Evolutionary conservation across 2,888 invertebrate genomes (phyloP), one percentile per base, ranked within the genome.

Genomic region (Empis stercorea): DNA sequence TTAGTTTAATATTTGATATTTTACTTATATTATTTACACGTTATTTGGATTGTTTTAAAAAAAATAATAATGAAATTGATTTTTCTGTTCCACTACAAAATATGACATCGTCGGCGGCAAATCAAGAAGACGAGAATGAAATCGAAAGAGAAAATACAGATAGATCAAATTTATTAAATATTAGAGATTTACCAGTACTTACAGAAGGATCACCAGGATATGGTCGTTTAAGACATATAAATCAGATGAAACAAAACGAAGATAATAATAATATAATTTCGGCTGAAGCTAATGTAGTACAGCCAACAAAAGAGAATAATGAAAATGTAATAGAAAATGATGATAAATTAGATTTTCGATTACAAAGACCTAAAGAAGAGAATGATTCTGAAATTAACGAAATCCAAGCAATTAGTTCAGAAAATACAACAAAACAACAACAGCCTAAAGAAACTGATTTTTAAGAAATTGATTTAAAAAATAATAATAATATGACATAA

Each of bases 1-100:
- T 72, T 2, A 71, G 70, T 13, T 59, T 70, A 1, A 36, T 72
- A 4, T 67, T 74, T 16, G 73, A 75, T 51, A 55, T 70, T 1
- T 45, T 73, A 1, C 71, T 74, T 2, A 73, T 68, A 52, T 59
- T 71, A 41, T 70, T 69, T 44, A 65, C 67, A 6, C 4, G 11
- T 14, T 2, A 27, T 14, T 14, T 40, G 9, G 27, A 40, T 40
- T 40, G 40, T n/a, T 40, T 23, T 40, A 27, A 40, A 23, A 23
- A n/a, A n/a, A 23, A 10, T 4, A 9, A 13, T 3, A n/a, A 23
- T 14, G 10, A 40, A n/a, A 23, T 4, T 40, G 27, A 37, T 37
- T 10, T n/a, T n/a, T 14, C 14, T 10, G 4, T 16, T 14, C 40
- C 40, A 27, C 9, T 40, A 14, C 14, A 23, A 7, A 3, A 13